Base-by-base conservation (phyloP, 2,888 invertebrate genomes). In the Cylindroiulus punctatus region DNA sequence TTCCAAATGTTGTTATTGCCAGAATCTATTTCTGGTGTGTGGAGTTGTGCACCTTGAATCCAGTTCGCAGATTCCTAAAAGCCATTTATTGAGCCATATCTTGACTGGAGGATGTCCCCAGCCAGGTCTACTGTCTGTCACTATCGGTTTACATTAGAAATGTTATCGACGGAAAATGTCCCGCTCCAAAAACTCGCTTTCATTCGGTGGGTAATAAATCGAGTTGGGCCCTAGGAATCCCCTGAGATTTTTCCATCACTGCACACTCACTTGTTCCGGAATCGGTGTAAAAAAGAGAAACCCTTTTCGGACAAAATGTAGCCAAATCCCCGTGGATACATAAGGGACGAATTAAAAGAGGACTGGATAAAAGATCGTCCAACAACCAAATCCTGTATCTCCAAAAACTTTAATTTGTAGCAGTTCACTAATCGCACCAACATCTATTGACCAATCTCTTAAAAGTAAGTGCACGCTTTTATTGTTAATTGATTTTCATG, bases 41-140 rank as follows among this genome's bases (percentile, higher is more conserved):
- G n/a, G n/a, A n/a, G n/a, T n/a, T n/a, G n/a, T n/a, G 40, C 40
- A 40, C 40, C 40, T 40, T 40, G 40, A 40, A 40, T 40, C 40
- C 40, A 8, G 8, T 4, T 40, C 40, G 5, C 40, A 40, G 40
- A 40, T 47, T 47, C 19, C 17, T n/a, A 57, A 57, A 57, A 57
- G n/a, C 57, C 57, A 57, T 57, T 57, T 57, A 57, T 57, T 57
- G 57, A 57, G 57, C 57, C 57, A 57, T 57, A 57, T 57, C 57
- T 57, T 57, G 57, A 57, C 57, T 22, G 22, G 5, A 1, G 22
- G 57, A 57, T 57, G 57, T n/a, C 22, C 57, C 57, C 57, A 22
- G 22, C n/a, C 57, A 57, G 57, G 57, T 22, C 57, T 57, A 57
- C 47, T 47, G 14, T 5, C 57, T 57, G 57, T 57, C 57, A 57